phyloP scores from a whole-genome alignment of 2,888 invertebrate genomes.

The Sarcophaga carnaria region DNA sequence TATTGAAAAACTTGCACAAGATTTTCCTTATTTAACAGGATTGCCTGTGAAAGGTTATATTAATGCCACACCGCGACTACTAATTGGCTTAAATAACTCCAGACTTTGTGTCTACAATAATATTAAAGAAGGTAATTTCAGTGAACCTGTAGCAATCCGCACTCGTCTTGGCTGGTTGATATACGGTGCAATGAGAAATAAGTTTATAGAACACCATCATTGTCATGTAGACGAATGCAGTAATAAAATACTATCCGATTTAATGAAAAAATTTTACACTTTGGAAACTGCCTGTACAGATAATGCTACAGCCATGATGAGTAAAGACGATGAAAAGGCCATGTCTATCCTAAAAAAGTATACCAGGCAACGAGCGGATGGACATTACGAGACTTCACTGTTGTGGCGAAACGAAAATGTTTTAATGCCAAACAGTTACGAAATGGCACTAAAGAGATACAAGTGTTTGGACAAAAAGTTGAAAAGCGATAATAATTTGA shows the following conservation, averaged over 20 bases:
- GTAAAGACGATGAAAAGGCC: constrained; percentile 33
- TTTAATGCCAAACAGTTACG: constrained; percentile 12
- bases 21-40: constrained; percentile 14
- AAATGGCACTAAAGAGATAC: neutral
- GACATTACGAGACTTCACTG: constrained; percentile 36
- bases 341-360: constrained; percentile 16
- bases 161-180: constrained; percentile 39
- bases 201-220: neutral
- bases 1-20: constrained; percentile 9
- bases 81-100: no score
- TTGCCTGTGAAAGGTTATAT: no score
- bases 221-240: no score
- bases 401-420: neutral
- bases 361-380: constrained; percentile 31
- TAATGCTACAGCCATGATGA: neutral
- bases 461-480: neutral
- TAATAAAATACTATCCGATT: no score
- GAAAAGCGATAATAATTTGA: constrained; percentile 18
- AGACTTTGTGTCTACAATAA: no score
- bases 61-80: no score
- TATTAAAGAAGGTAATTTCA: constrained; percentile 24
- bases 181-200: constrained; percentile 9
- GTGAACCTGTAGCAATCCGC: constrained; percentile 21
- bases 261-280: no score
- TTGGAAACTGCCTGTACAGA: no score